These are phyloP conservation scores for Calyptomena viridis DNA, from an alignment of 2,113 vertebrate genomes.

Conservation along the genomic window DNA sequence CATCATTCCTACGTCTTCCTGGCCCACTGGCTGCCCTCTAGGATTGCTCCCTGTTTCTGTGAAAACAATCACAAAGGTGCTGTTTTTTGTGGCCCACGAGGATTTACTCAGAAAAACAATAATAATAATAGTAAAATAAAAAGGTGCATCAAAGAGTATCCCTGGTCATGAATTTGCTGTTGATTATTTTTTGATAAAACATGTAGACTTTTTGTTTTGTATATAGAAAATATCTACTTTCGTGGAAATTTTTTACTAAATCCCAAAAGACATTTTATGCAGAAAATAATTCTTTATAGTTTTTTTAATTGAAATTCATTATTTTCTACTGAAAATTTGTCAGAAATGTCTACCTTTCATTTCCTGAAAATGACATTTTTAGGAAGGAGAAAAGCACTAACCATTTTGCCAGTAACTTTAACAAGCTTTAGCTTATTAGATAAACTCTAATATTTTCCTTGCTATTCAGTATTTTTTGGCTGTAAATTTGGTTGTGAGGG, in stretches of 20 bases:
- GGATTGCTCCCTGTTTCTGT: not conserved
- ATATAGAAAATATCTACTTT: not conserved
- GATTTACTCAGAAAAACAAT: not conserved
- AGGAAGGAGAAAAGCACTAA: not conserved
- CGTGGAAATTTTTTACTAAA: not conserved
- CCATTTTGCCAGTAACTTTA: not conserved
- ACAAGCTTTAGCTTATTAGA: too few species aligned
- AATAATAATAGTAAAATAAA: not conserved
- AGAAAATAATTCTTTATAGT: not conserved
- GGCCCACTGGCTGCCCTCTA: not conserved
- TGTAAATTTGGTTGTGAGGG: not conserved
- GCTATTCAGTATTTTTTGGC: not conserved
- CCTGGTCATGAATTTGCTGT: not conserved
- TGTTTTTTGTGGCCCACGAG: not conserved
- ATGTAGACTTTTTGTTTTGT: not conserved
- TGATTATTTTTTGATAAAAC: not conserved
- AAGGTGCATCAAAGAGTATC: not conserved
- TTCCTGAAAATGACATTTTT: too few species aligned
- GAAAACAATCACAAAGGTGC: not conserved
- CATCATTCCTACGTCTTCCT: not conserved
- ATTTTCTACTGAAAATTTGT: not conserved
- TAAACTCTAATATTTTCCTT: not conserved
- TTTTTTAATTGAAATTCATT: not conserved
- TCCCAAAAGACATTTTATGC: not conserved
- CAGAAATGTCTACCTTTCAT: not conserved